Evolutionary conservation across 2,113 vertebrate genomes (phyloP).

Genomic region (Piliocolobus tephrosceles): DNA sequence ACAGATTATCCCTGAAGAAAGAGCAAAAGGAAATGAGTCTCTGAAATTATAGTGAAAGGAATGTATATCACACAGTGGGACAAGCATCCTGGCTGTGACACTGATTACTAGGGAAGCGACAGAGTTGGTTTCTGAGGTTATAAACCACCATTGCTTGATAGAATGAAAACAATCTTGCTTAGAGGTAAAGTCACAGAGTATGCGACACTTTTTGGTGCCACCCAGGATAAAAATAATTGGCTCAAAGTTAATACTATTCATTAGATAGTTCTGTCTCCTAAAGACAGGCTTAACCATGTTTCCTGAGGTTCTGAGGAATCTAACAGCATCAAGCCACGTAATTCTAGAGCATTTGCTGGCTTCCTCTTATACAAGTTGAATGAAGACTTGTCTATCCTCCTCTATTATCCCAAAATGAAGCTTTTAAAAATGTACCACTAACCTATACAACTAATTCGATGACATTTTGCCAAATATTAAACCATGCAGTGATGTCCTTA

Average conservation of each 20-base stretch:
- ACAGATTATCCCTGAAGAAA: conserved; percentile 34
- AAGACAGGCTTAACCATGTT: background rate
- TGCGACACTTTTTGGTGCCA: background rate
- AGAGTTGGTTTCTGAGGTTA: background rate
- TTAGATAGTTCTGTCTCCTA: background rate
- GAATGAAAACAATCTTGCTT: background rate
- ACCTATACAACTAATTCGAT: background rate
- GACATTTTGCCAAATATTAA: background rate
- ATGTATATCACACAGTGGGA: background rate
- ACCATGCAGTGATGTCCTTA: background rate
- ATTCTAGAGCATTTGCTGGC: background rate
- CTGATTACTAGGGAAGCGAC: background rate
- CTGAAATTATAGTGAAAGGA: conserved; percentile 12
- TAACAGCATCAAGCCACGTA: background rate
- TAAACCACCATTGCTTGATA: background rate
- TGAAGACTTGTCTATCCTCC: background rate
- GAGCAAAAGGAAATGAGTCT: conserved; percentile 21
- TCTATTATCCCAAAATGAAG: background rate
- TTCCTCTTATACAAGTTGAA: background rate
- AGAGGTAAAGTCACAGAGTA: background rate
- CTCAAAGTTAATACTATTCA: background rate
- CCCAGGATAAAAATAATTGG: background rate
- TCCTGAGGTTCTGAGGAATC: background rate
- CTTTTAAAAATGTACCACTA: background rate
- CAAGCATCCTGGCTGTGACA: background rate